Evolutionary conservation across 2,797 vertebrate species (phyloP).

Genomic region (Orestias chungarensis): DNA sequence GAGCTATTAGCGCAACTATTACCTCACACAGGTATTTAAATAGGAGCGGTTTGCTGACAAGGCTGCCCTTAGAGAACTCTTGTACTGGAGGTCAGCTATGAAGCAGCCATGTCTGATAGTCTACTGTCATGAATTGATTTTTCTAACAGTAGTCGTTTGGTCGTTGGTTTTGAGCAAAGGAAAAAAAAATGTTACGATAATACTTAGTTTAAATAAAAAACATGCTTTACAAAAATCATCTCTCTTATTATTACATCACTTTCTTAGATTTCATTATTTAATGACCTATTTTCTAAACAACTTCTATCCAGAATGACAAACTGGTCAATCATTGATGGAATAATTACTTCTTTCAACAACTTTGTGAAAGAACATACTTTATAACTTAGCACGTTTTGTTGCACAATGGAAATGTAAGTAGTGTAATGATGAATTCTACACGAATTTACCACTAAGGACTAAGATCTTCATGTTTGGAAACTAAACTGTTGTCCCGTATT

Average conservation of each 20-base stretch:
- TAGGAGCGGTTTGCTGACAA: constrained; percentile 39
- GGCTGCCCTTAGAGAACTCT: constrained; percentile 23
- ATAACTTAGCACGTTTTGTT: background rate
- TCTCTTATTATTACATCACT: background rate
- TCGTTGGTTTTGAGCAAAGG: background rate
- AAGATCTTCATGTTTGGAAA: too few relatives aligned
- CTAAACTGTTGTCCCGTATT: too few relatives aligned
- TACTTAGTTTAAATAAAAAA: background rate
- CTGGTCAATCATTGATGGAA: background rate
- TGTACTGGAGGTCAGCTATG: constrained; percentile 28
- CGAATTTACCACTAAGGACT: background rate
- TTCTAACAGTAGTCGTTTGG: constrained; percentile 1
- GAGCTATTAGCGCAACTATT: constrained; percentile 52
- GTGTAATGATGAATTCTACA: background rate
- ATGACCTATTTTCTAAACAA: background rate
- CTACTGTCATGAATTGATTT: background rate
- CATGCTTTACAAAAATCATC: background rate
- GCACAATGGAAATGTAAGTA: background rate
- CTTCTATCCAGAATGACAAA: background rate
- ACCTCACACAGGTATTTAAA: constrained; percentile 50
- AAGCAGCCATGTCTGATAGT: constrained; percentile 14
- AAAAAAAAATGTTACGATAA: background rate
- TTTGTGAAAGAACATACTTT: background rate
- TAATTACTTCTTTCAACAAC: background rate
- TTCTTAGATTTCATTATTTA: background rate